phyloP scores from a whole-genome alignment of 2,888 invertebrate species.

The Microplitis manilae region DNA sequence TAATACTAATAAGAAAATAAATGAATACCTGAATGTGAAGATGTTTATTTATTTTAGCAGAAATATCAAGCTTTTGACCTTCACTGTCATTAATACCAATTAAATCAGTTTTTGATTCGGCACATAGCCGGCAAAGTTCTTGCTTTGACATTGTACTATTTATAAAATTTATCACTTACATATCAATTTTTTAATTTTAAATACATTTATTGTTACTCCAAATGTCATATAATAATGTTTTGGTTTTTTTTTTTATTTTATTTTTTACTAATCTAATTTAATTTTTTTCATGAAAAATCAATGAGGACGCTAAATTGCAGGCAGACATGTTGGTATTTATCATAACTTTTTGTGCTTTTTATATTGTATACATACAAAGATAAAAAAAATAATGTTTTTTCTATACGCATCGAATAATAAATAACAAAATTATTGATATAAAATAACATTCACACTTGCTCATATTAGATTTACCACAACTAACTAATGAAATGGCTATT shows the following conservation, averaged over 20 bases:
- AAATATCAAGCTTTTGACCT: conserved; percentile 68
- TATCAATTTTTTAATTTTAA: too few relatives aligned
- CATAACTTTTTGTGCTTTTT: background rate
- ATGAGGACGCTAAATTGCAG: conserved; percentile 57
- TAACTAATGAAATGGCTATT: too few relatives aligned
- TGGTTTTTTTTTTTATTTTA: too few relatives aligned
- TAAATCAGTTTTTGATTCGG: conserved; percentile 67
- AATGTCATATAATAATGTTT: too few relatives aligned
- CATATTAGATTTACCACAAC: too few relatives aligned
- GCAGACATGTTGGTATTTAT: conserved; percentile 61
- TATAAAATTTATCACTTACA: background rate
- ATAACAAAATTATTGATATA: too few relatives aligned
- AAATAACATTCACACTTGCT: too few relatives aligned
- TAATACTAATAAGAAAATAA: background rate
- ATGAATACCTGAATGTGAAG: conserved; percentile 70
- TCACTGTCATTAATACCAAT: conserved; percentile 71
- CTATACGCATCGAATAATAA: background rate
- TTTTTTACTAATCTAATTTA: too few relatives aligned
- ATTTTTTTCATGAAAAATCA: conserved; percentile 59
- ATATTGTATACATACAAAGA: too few relatives aligned
- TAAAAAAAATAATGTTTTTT: background rate
- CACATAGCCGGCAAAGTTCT: conserved; percentile 71
- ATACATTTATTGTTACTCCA: too few relatives aligned
- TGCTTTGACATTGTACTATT: background rate
- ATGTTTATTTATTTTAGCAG: conserved; percentile 70